Conservation (phyloP, 2,113 vertebrate species). For the Salvator merianae region DNA sequence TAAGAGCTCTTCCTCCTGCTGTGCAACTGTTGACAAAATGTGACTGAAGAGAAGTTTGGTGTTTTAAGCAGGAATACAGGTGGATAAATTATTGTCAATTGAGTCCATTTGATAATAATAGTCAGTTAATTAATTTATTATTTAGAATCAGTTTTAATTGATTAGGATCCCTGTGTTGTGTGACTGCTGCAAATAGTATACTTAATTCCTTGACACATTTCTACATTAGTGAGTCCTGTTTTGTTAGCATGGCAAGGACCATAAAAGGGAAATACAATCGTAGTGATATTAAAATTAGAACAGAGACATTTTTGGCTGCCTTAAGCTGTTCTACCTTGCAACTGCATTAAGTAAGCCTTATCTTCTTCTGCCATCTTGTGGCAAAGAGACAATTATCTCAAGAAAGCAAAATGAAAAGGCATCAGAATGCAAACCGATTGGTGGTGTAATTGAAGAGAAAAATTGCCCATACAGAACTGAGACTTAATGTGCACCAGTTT, state of each 20-base stretch:
- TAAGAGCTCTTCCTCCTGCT: too few relatives aligned
- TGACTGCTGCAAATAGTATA: conserved; percentile 34
- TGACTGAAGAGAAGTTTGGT: background rate
- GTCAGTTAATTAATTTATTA: background rate
- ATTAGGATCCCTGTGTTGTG: background rate
- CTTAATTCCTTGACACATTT: conserved; percentile 9
- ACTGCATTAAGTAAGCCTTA: conserved; percentile 41
- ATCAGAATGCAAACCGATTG: too few relatives aligned
- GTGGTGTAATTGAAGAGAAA: too few relatives aligned
- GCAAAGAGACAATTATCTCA: conserved; percentile 46
- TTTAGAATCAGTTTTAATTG: background rate
- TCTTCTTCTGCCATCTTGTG: conserved; percentile 79
- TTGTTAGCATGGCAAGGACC: conserved; percentile 57
- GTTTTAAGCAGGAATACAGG: background rate
- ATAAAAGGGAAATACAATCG: conserved; percentile 56
- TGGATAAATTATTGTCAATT: background rate
- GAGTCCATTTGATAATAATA: background rate
- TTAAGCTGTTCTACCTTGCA: conserved; percentile 30
- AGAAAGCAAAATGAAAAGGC: background rate
- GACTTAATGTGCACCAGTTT: too few relatives aligned
- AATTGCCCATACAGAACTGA: too few relatives aligned
- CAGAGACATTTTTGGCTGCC: conserved; percentile 37
- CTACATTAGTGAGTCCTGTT: conserved; percentile 47
- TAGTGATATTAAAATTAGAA: conserved; percentile 52
- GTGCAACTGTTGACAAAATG: too few relatives aligned